Conservation (phyloP, 2,797 vertebrate genomes). For the Tokudaia muenninki region DNA sequence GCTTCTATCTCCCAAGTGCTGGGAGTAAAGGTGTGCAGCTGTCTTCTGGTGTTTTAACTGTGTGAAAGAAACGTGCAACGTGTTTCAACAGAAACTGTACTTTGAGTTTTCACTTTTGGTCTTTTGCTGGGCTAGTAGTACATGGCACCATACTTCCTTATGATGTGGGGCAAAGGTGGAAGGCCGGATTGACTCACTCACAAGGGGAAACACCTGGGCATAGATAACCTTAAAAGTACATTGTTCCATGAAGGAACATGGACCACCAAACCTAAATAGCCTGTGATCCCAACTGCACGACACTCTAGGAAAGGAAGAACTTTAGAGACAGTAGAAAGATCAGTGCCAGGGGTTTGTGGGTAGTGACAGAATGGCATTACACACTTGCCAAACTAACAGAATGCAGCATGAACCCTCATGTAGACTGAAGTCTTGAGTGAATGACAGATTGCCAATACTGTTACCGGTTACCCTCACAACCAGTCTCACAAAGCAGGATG, state of each 20-base stretch:
- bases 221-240: neutral
- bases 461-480: neutral
- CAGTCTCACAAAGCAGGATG: neutral
- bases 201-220: neutral
- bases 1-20: neutral
- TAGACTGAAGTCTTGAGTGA: neutral
- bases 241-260: neutral
- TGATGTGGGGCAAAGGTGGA: neutral
- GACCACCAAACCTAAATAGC: neutral
- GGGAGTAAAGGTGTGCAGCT: neutral
- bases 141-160: neutral
- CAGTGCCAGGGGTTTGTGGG: neutral
- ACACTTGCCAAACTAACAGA: neutral
- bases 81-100: neutral
- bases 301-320: neutral
- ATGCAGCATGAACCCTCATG: neutral
- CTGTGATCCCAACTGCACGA: neutral
- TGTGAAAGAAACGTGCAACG: neutral
- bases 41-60: neutral
- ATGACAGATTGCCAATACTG: neutral
- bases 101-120: neutral
- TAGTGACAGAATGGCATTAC: neutral
- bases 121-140: neutral
- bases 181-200: neutral
- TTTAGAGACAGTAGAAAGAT: neutral